A percentile compares a stretch with the other conserved stretches of the same genome.
Evolutionary conservation across 2,113 vertebrate genomes (phyloP).

Genomic region (Salvator merianae): DNA sequence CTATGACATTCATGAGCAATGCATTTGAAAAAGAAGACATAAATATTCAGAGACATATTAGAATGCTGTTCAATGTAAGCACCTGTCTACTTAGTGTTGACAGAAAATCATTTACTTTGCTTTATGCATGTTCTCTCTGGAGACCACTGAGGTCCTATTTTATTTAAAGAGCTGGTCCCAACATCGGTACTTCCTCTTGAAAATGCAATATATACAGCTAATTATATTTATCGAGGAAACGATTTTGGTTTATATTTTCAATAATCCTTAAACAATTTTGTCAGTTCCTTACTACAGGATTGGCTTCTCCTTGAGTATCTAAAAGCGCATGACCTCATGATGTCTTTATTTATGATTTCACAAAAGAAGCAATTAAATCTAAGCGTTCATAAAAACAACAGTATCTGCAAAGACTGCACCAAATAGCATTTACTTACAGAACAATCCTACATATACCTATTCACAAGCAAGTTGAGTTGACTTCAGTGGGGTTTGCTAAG

Average conservation of each 20-base stretch:
- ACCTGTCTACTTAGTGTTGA: constrained; percentile 97
- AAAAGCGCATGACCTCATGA: constrained; percentile 23
- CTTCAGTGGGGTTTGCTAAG: not conserved
- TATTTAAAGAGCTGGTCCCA: constrained; percentile 85
- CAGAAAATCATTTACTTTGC: constrained; percentile 93
- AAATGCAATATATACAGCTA: constrained; percentile 74
- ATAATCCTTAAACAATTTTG: constrained; percentile 70
- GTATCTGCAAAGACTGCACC: not conserved
- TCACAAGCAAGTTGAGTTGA: not conserved
- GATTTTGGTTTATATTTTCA: constrained; percentile 75
- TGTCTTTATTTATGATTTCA: constrained; percentile 17
- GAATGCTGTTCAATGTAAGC: constrained; percentile 95
- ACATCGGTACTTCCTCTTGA: constrained; percentile 71
- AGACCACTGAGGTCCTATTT: constrained; percentile 91
- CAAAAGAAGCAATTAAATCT: constrained; percentile 25
- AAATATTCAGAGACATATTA: constrained; percentile 98
- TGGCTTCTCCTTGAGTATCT: constrained; percentile 49
- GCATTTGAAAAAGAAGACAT: constrained; percentile 91
- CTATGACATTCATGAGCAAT: constrained; percentile 94
- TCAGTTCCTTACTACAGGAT: constrained; percentile 65
- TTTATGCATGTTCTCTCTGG: constrained; percentile 85
- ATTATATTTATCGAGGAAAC: constrained; percentile 80
- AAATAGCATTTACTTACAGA: not conserved
- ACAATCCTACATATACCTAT: not conserved
- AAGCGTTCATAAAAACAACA: constrained; percentile 20